Evolutionary conservation across 2,113 vertebrate species (phyloP), one percentile per base, ranked within the genome.

Genomic region (Pelecanus crispus): DNA sequence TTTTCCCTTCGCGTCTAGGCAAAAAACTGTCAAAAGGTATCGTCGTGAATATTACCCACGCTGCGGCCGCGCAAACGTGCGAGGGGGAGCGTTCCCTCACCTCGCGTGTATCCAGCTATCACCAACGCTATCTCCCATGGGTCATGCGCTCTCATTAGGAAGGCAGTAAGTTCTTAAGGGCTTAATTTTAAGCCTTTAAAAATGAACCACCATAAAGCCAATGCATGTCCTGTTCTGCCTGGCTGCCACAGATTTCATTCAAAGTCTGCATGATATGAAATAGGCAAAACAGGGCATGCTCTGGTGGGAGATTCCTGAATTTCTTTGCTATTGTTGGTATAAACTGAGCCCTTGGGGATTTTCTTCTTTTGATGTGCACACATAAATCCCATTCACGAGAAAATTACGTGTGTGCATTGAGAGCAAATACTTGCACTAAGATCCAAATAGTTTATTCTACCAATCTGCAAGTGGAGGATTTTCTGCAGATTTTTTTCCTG

Each of bases 281-380:
- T 24, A 79, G 88, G 94, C 90, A 75, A 90, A 96, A 71, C 55
- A 17, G 77, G 90, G 72, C 95, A 81, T 49, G 95, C 86, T 91
- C 44, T 75, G 68, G n/a, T 91, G 88, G 87, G 82, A 86, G 88
- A 81, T 92, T 93, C 91, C 92, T 74, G 80, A 67, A 63, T 77
- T 63, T 95, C 52, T 95, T 91, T 75, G 86, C 88, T 84, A 19
- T 94, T 95, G 95, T 89, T 95, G 75, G 75, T 84, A 88, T 94
- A 84, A 86, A 81, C 36, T 11, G 55, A 95, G 77, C 92, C 96
- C 88, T 85, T 63, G 74, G 96, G 95, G 86, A 84, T 94, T 78
- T 92, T 94, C 52, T 56, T 81, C 82, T 90, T 94, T 95, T 96
- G 94, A 97, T 94, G 92, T 92, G 80, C 88, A 56, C 62, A 14